Evolutionary conservation across 2,888 invertebrate genomes (phyloP).

Genomic region (Cylindroiulus punctatus): DNA sequence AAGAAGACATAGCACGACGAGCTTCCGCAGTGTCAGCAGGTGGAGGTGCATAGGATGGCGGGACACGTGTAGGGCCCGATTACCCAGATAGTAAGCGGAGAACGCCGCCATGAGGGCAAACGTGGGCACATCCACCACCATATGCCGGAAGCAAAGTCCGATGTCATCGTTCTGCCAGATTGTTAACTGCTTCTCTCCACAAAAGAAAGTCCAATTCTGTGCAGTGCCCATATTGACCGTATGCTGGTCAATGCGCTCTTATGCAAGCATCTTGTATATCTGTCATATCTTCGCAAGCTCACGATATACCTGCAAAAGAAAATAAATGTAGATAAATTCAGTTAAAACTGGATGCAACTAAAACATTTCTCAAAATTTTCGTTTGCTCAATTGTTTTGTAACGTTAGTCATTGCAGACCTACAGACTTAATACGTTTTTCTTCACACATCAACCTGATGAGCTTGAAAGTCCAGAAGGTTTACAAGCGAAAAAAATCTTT

Average conservation of each 20-base stretch:
- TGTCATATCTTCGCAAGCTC: not conserved
- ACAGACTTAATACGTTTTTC: no score
- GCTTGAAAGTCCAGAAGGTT: no score
- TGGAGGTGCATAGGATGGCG: conserved; percentile 74
- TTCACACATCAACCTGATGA: no score
- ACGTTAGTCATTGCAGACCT: no score
- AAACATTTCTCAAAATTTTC: no score
- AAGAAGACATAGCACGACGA: conserved; percentile 73
- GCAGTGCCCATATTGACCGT: not conserved
- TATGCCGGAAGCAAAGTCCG: conserved; percentile 85
- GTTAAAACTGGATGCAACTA: no score
- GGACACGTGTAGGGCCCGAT: conserved; percentile 72
- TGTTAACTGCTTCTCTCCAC: conserved; percentile 50
- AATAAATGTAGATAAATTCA: not conserved
- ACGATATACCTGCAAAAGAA: not conserved
- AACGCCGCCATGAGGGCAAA: conserved; percentile 77
- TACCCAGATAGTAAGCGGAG: conserved; percentile 85
- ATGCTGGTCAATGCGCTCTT: not conserved
- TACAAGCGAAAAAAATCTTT: not conserved
- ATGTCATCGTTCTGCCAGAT: conserved; percentile 74
- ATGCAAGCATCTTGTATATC: not conserved
- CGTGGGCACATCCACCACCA: conserved; percentile 78
- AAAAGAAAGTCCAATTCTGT: conserved; percentile 54
- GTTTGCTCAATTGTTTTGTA: no score
- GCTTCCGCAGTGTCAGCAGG: conserved; percentile 74